Conservation (phyloP, 2,113 vertebrate species). For the Osmerus eperlanus region DNA sequence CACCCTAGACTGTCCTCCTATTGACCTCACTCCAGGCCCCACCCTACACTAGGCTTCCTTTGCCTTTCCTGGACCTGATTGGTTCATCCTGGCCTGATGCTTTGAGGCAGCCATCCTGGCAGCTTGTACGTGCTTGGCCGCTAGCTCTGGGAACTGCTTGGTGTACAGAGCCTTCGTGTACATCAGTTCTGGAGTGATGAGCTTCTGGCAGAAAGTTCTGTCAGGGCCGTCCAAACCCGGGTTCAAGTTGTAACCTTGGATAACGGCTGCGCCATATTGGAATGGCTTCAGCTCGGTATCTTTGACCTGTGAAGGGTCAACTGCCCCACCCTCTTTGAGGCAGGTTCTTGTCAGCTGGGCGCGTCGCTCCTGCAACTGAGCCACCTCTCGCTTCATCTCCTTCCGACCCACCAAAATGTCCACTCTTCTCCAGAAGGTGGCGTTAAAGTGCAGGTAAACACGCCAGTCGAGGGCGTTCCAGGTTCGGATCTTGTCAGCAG, state of each 20-base stretch:
- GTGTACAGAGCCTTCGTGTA: constrained; percentile 72
- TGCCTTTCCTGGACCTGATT: neutral
- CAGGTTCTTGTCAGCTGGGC: constrained; percentile 70
- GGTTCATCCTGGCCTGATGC: neutral
- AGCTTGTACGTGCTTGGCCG: constrained; percentile 16
- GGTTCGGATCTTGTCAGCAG: constrained; percentile 56
- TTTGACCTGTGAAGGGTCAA: constrained; percentile 54
- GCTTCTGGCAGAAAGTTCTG: constrained; percentile 62
- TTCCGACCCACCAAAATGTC: constrained; percentile 57
- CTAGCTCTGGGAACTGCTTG: constrained; percentile 74
- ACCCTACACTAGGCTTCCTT: neutral
- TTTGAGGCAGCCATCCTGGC: neutral
- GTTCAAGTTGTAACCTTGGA: constrained; percentile 83
- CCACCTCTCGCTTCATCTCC: constrained; percentile 72
- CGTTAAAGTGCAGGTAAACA: constrained; percentile 85
- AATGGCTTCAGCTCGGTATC: constrained; percentile 72
- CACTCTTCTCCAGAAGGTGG: constrained; percentile 79
- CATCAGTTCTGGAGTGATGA: constrained; percentile 82
- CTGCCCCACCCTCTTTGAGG: constrained; percentile 61
- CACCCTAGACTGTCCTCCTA: no score
- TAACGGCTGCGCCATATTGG: constrained; percentile 77
- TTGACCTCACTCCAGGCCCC: neutral
- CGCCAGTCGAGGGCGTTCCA: constrained; percentile 86
- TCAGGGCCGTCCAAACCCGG: constrained; percentile 55
- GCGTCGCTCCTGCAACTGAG: constrained; percentile 56